Evolutionary conservation across 2,113 vertebrate species (phyloP), one percentile per base, ranked within the genome.

Genomic region (Paraplagusia blochii): DNA sequence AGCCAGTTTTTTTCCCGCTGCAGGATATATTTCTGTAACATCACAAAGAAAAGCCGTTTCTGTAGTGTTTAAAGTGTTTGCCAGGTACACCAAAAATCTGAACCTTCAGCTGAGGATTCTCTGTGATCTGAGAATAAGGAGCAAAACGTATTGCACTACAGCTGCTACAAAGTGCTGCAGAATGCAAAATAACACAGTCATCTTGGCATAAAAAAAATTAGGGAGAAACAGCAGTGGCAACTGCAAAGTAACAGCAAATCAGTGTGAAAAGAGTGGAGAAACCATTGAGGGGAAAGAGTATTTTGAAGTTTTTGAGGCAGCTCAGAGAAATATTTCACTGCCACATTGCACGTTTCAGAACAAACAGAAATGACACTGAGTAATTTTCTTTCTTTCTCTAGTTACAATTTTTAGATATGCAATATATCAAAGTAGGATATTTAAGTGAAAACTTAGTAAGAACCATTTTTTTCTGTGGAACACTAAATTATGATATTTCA

Each of bases 371-470:
- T 33, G 29, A 58, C 42, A 18, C 9, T 9, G 15, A 50, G 39
- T 39, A 44, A 46, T 46, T 72, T 69, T 66, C 59, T 61, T 54
- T 39, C 39, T n/a, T n/a, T 63, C 68, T 45, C 58, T 5, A 50
- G 64, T 82, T 84, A 88, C 84, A 86, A 86, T 82, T 83, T 63
- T 58, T 69, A 86, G 84, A 86, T 82, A 84, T 85, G 79, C 75
- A 74, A 52, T 47, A 82, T 46, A 63, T 68, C 52, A 49, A 59
- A 61, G 52, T 38, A 12, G 44, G 71, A 80, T 53, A 66, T 50
- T 43, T 1, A 29, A 61, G 64, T 72, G 60, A 62, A 64, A 60
- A 63, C 36, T 3, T 8, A 8, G 33, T 2, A 15, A 53, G 11
- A 17, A 22, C 22, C n/a, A 53, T 12, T 44, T 64, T 43, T 29